Evolutionary conservation across 2,113 vertebrate genomes (phyloP), one percentile per base, ranked within the genome.

Genomic region (Pomatorhinus ruficollis): DNA sequence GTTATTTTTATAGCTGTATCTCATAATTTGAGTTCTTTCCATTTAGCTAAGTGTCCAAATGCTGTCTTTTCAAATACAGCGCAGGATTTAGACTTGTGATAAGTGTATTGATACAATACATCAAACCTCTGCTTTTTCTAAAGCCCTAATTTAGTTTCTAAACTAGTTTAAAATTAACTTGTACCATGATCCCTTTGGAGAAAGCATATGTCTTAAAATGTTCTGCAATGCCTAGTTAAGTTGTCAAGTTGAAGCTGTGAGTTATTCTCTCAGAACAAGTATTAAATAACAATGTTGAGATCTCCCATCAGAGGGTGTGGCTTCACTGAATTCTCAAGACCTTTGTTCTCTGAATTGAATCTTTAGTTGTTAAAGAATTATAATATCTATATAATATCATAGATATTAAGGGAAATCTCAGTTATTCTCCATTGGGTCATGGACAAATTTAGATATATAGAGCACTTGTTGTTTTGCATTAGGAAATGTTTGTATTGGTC

Each of bases 1-100:
- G 82, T 92, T 95, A 88, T 83, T 96, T 97, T 95, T 95, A 92
- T 85, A 96, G 79, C 79, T 95, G 90, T 77, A 94, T 66, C 56
- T 96, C 82, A 64, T 94, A 52, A 95, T 95, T 78, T 52, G 64
- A 95, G 71, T 88, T 77, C 50, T 86, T 92, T 93, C 85, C 78
- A 91, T 91, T 96, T 88, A 91, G 74, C 53, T 90, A 80, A 83
- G 60, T 93, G 80, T 88, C 82, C 75, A 85, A 90, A 66, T 92
- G n/a, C 37, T 84, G 24, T 63, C 77, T 88, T 74, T 93, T 97
- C 47, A 88, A 96, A 90, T 88, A 50, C 7, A 69, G 66, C 33
- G 33, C 71, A 81, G 60, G 52, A 86, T 86, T 93, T 90, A 90
- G 82, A 39, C 52, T 88, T 74, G 23, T 27, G 24, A 14, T 83